A percentile compares a stretch with the other conserved stretches of the same genome.
phyloP scores from a whole-genome alignment of 2,113 vertebrate genomes.

The Hirundichthys speculiger region DNA sequence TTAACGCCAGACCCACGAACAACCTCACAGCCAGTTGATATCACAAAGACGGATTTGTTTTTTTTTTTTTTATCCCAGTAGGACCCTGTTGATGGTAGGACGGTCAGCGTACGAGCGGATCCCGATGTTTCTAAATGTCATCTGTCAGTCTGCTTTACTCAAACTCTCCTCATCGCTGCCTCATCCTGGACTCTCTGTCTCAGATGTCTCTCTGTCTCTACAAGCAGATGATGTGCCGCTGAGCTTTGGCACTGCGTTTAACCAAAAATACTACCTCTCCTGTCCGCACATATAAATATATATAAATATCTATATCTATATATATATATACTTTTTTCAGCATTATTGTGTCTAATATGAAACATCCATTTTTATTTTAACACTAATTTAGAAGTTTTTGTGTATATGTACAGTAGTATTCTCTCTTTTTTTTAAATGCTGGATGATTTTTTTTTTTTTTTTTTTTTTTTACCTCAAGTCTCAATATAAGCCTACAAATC shows the following conservation, averaged over 20 bases:
- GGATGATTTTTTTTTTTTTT: slow-evolving; percentile 62
- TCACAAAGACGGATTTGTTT: slow-evolving; percentile 30
- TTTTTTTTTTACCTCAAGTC: slow-evolving; percentile 71
- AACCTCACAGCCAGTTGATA: slow-evolving; percentile 36
- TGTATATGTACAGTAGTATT: slow-evolving; percentile 52
- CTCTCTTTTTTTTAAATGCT: slow-evolving; percentile 72
- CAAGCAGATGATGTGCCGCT: slow-evolving; percentile 42
- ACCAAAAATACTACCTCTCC: slow-evolving; percentile 84
- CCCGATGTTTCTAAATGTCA: slow-evolving; percentile 63
- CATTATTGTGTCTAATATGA: slow-evolving; percentile 59
- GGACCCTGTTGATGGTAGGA: slow-evolving; percentile 48
- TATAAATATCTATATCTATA: slow-evolving; percentile 35
- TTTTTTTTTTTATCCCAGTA: too few species aligned
- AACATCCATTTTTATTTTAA: slow-evolving; percentile 53
- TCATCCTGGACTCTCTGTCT: slow-evolving; percentile 27
- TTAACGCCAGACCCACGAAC: neutral
- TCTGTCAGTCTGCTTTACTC: slow-evolving; percentile 43
- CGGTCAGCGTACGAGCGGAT: slow-evolving; percentile 52
- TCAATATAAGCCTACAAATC: slow-evolving; percentile 54
- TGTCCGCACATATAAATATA: slow-evolving; percentile 58
- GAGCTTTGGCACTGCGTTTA: slow-evolving; percentile 67
- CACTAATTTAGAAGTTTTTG: slow-evolving; percentile 49
- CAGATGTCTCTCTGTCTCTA: slow-evolving; percentile 24
- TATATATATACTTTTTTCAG: slow-evolving; percentile 38
- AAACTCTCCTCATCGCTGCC: slow-evolving; percentile 40